Conservation (phyloP, 2,113 vertebrate species). For the Cyrtonyx montezumae region DNA sequence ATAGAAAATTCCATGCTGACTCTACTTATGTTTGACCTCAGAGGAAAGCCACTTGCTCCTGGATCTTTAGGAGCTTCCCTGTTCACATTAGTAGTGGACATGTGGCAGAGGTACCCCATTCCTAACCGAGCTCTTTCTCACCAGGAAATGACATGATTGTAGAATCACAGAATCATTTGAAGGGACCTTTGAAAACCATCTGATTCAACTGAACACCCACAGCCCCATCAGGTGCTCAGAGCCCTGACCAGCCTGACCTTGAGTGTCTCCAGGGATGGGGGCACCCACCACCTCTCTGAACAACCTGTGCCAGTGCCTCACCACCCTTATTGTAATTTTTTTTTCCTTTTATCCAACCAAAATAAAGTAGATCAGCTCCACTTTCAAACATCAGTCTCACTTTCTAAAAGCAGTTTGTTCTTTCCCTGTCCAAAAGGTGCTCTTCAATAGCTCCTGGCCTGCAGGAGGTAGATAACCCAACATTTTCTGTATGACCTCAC, state of each 20-base stretch:
- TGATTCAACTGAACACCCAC: no score
- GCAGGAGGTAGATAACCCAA: not conserved
- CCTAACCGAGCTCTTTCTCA: not conserved
- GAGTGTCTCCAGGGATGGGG: no score
- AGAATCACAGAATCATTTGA: no score
- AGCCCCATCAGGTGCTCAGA: no score
- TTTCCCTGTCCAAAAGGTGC: not conserved
- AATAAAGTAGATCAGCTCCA: not conserved
- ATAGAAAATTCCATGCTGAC: not conserved
- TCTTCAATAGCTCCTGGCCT: not conserved
- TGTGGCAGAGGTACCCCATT: not conserved
- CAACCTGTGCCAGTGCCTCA: no score
- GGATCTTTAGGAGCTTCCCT: not conserved
- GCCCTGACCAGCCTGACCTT: no score
- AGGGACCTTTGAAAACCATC: no score
- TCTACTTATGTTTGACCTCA: not conserved
- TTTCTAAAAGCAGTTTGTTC: not conserved
- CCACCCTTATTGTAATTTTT: no score
- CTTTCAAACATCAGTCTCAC: not conserved
- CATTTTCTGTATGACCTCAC: not conserved
- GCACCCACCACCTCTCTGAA: no score
- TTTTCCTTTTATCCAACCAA: no score
- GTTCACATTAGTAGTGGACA: not conserved
- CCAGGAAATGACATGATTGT: not conserved
- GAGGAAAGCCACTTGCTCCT: not conserved